Base-by-base conservation (phyloP, 1,140 invertebrate species). In the Metopolophium dirhodum region DNA sequence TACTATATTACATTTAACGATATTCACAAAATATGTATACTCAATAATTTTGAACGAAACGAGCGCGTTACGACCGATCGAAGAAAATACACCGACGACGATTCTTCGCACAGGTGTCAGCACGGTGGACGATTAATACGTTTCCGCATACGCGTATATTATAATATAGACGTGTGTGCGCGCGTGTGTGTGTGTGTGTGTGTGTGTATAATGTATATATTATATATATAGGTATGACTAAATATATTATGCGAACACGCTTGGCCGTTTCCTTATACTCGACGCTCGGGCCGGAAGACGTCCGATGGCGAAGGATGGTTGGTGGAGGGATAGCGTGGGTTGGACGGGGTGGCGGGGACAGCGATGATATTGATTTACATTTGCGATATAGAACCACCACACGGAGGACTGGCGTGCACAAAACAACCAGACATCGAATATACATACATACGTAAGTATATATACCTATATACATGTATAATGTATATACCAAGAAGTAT, bases 291-390 rank as follows among this genome's bases (percentile, higher is more conserved):
- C 61, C 61, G 61, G 61, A 77, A 77, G 61, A 77, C n/a, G 35
- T 83, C 35, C 77, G 77, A 83, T 1, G 77, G 77, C 8, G 41
- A 41, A 4, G n/a, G 61, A 77, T 23, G 35, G 77, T 22, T 0
- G 35, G 77, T 82, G 77, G 7, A 83, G n/a, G 61, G 14, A n/a
- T n/a, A n/a, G 18, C 1, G 14, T n/a, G 61, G 14, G 18, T n/a
- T 18, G 35, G 35, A 83, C 77, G 77, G 35, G 20, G 30, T 83
- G 77, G 20, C 8, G 37, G 77, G 77, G 77, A 83, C 35, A 35
- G 77, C 77, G 77, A 83, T 83, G 35, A 83, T 83, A 83, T 83
- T 83, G 77, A 83, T 83, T 83, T 83, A 83, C 77, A 83, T 77
- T 77, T 83, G 35, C 35, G 23, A 37, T 37, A 37, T 83, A 83